Evolutionary conservation across 2,113 vertebrate species (phyloP), one percentile per base, ranked within the genome.

Genomic region (Notiomystis cincta): DNA sequence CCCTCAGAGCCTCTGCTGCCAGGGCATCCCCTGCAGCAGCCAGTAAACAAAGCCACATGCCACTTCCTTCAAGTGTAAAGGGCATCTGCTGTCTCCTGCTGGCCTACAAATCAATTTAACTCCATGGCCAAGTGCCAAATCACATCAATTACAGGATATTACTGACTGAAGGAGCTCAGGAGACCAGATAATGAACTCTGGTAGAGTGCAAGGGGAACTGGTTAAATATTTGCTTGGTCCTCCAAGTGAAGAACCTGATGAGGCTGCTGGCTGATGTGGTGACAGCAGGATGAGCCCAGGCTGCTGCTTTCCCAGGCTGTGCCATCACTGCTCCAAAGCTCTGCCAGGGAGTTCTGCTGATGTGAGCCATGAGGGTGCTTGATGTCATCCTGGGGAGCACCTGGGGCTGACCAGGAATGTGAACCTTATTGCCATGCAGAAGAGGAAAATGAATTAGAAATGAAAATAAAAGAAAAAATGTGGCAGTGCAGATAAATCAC

Each of bases 81-180:
- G 96, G 90, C 90, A 94, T 72, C 82, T 93, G 94, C 94, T 2
- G 15, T 38, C 71, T 95, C 92, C 94, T 6, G 50, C 82, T 93
- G 96, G 87, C 35, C 96, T 87, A 84, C 93, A 93, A 92, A 95
- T 95, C 96, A 95, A 90, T 95, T 93, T 94, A 73, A 64, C 87
- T 81, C 84, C 37, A 30, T 92, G 96, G 95, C 93, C 89, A 35
- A 58, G 83, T 64, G 94, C 95, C 96, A 96, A 84, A 92, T 82
- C 89, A 86, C 91, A 81, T 95, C 93, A 95, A 91, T 95, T 96
- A 95, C 91, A 79, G 77, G 86, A 82, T 82, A 87, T 92, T 94
- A 95, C 93, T 78, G 86, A 89, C 89, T 92, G 91, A 35, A 91
- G 94, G 65, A 92, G 94, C 95, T 89, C 76, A 3, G 86, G 96